These are phyloP conservation scores for Gallinago solitaria DNA, from an alignment of 2,797 vertebrate genomes.

Conservation along the genomic window DNA sequence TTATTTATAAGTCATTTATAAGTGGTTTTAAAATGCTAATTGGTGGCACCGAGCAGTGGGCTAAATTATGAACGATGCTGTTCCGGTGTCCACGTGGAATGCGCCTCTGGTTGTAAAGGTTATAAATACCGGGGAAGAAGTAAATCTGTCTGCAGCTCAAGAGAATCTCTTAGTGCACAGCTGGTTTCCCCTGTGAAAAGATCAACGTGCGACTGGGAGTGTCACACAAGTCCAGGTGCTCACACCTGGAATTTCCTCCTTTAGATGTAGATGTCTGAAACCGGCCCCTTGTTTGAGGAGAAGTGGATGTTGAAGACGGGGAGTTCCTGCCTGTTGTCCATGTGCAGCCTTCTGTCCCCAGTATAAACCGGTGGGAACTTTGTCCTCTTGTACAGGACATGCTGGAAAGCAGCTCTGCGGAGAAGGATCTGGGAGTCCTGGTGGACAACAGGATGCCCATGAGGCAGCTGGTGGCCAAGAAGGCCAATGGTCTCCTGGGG, in stretches of 20 bases:
- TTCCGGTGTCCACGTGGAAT: accelerated
- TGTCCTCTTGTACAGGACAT: accelerated
- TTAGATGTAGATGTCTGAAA: accelerated
- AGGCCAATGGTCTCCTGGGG: not conserved
- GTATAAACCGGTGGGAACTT: not conserved
- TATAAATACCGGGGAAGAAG: not conserved
- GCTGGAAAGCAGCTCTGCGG: not conserved
- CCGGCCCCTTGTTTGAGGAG: accelerated
- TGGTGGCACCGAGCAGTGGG: not conserved
- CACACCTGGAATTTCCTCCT: not conserved
- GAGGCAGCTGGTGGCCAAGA: not conserved
- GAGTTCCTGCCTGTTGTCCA: not conserved
- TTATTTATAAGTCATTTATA: not conserved
- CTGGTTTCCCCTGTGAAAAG: not conserved
- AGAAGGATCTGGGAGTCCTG: not conserved
- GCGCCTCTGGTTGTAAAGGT: not conserved
- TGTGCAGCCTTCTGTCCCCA: not conserved
- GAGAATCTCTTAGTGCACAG: not conserved
- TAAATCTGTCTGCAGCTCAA: not conserved
- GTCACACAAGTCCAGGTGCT: not conserved
- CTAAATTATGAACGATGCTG: too few species aligned
- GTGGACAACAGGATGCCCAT: not conserved
- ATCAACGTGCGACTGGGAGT: not conserved
- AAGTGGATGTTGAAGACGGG: accelerated
- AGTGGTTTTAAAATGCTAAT: not conserved